A percentile compares a stretch with the other conserved stretches of the same genome.
Conservation (phyloP, 2,888 invertebrate species). For the Coenonympha arcania region DNA sequence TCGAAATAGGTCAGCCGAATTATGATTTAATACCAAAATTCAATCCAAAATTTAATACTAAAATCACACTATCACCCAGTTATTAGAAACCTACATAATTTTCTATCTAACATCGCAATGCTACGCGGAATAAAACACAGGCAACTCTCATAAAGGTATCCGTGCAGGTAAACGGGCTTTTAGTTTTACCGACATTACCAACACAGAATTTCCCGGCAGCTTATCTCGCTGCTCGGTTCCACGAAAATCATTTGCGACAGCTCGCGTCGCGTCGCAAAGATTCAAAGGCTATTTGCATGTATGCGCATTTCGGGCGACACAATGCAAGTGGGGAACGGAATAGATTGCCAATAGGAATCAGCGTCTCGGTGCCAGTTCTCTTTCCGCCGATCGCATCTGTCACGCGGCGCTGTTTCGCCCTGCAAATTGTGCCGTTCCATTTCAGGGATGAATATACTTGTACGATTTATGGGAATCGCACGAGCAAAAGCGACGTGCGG, state of each 20-base stretch:
- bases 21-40: no score
- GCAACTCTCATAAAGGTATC: no score
- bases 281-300: constrained; percentile 19
- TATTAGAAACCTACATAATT: no score
- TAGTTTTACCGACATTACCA: neutral
- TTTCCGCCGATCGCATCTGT: constrained; percentile 10
- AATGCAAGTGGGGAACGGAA: constrained; percentile 17
- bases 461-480: neutral
- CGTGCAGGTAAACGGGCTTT: no score
- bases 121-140: no score
- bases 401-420: constrained; percentile 6
- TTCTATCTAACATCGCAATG: no score
- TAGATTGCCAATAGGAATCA: constrained; percentile 20
- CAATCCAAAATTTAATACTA: no score
- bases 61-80: no score
- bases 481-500: neutral
- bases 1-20: no score
- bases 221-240: constrained; percentile 9
- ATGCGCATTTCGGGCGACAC: constrained; percentile 20
- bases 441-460: neutral
- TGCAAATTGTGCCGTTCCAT: constrained; percentile 7
- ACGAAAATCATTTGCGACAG: constrained; percentile 19
- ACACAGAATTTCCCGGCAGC: neutral
- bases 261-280: constrained; percentile 12
- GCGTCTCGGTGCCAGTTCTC: constrained; percentile 11